Evolutionary conservation across 2,797 vertebrate genomes (phyloP), one percentile per base, ranked within the genome.

Genomic region (Centroberyx gerrardi): DNA sequence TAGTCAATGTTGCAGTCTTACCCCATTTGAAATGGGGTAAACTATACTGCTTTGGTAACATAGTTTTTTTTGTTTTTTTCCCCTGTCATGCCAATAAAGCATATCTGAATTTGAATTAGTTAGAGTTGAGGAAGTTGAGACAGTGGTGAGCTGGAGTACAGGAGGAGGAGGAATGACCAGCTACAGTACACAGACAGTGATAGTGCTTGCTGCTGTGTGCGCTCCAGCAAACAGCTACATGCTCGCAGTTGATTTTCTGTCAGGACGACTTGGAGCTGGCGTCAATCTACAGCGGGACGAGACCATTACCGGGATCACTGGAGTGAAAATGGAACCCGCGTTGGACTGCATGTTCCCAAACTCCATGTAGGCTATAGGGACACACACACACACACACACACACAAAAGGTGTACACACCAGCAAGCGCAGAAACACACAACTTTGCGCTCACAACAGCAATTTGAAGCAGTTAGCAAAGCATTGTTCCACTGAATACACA

Each of bases 191-290:
- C 44, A 38, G 70, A 52, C 31, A 70, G 62, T 15, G 77, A 60
- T 78, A 59, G 75, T 62, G 81, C 80, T 88, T 62, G 80, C 71
- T 72, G 58, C 81, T 78, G 73, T 58, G 81, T 46, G 40, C 48
- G 77, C 91, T 88, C 71, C 80, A 88, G 84, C 89, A 91, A 90
- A 90, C 90, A 87, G 85, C 80, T 64, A 76, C 90, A 88, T 87
- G 89, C 74, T 86, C 90, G 89, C 73, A 61, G 89, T 93, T 90
- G 93, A 94, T 91, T 93, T 93, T 89, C 91, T 94, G 91, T 95
- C 94, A 93, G 68, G 87, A 56, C 22, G 74, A 90, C 88, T 92
- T 74, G 87, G 71, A 87, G 59, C 62, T 74, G 38, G 77, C 59
- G 81, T 94, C 92, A 93, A 61, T 93, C 91, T 76, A 44, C 76